Evolutionary conservation across 2,797 vertebrate species (phyloP), one percentile per base, ranked within the genome.

Genomic region (Macrochelys suwanniensis): DNA sequence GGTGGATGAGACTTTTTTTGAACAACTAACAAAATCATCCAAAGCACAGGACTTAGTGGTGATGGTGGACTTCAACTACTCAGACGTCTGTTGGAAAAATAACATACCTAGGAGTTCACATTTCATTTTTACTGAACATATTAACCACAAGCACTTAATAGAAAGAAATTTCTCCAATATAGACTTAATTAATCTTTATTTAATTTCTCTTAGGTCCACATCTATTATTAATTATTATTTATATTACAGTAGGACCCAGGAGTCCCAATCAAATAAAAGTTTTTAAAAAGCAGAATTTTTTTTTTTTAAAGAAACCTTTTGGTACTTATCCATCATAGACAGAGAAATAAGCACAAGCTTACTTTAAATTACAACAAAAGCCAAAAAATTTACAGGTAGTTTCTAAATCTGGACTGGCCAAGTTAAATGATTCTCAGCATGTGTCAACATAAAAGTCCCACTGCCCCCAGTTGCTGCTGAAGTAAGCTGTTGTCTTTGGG

Each of bases 71-170:
- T 47, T 47, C 47, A 47, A 10, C 47, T 47, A 47, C 47, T 47
- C 47, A 47, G 47, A 47, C 7, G 47, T 47, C 47, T 47, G 47
- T 47, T 47, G 47, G 47, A 9, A 47, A 47, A 47, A 47, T 47
- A 47, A 47, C 47, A 47, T 47, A 28, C 2, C 13, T 25, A 21
- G 31, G 51, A 91, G 56, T 74, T 87, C 83, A 61, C 33, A 11
- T 1, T 1, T 26, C 6, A 7, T 57, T 71, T 56, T 81, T 61
- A 17, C 10, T 19, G 31, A 26, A 42, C 51, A 0, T 0, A 57
- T 45, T 51, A 57, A 3, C 25, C 37, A 11, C 5, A 7, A 50
- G 6, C 56, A 78, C 25, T 65, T 61, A n/a, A 84, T 17, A 85
- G 80, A 80, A 85, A 84, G 23, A 13, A 16, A 11, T 42, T 74